A percentile compares a stretch with the other conserved stretches of the same genome.
These are phyloP conservation scores for Buathra laborator DNA, from an alignment of 2,888 invertebrate genomes.

Conservation along the genomic window DNA sequence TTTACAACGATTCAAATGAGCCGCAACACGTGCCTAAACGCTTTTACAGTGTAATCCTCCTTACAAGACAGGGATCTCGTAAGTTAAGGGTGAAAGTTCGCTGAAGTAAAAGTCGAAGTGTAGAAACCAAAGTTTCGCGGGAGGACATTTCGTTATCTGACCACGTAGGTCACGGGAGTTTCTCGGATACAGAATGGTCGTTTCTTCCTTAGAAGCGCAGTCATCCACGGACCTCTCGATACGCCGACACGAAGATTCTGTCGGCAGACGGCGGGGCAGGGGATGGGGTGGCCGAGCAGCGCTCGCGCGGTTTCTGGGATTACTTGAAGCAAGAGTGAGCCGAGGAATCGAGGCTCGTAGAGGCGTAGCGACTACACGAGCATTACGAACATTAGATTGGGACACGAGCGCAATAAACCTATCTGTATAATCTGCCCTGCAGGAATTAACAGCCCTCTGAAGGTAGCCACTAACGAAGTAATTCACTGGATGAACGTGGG, in stretches of 20 bases:
- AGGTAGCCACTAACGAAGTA: conserved; percentile 85
- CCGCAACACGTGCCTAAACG: too few relatives aligned
- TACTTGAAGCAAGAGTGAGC: conserved; percentile 36
- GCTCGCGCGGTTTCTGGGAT: conserved; percentile 16
- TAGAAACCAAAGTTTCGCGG: conserved; percentile 27
- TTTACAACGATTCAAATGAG: too few relatives aligned
- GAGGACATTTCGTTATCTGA: conserved; percentile 41
- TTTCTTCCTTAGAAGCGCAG: conserved; percentile 60
- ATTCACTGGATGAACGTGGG: conserved; percentile 85
- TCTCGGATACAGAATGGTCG: conserved; percentile 43
- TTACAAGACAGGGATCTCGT: too few relatives aligned
- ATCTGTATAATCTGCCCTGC: conserved; percentile 86
- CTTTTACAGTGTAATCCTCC: too few relatives aligned
- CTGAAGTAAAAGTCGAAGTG: conserved; percentile 43
- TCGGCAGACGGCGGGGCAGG: conserved; percentile 12
- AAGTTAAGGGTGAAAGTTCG: too few relatives aligned
- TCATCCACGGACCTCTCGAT: conserved; percentile 52
- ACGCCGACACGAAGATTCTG: conserved; percentile 57
- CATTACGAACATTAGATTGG: conserved; percentile 85
- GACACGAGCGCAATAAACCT: conserved; percentile 85
- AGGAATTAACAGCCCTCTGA: conserved; percentile 85
- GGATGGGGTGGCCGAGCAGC: conserved; percentile 21
- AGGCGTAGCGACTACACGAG: conserved; percentile 79
- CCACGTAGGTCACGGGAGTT: conserved; percentile 55
- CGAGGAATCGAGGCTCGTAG: conserved; percentile 70